Evolutionary conservation across 1,140 invertebrate species (phyloP).

Genomic region (Heliconius nattereri): DNA sequence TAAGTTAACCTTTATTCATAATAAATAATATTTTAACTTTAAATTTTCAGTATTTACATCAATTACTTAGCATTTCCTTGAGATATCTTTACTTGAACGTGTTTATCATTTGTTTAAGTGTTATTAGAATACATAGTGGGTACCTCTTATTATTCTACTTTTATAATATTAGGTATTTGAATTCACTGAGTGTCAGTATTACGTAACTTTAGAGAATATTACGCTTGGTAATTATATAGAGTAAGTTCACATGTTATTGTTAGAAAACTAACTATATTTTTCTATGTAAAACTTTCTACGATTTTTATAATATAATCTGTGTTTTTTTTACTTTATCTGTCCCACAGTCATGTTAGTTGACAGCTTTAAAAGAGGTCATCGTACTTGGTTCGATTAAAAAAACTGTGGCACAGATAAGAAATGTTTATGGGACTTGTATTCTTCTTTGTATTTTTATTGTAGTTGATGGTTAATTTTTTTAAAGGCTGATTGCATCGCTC

Average conservation of each 20-base stretch:
- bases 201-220: slow-evolving; percentile 46
- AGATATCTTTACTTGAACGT: no score
- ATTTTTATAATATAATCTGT: slow-evolving; percentile 53
- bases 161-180: slow-evolving; percentile 16
- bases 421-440: slow-evolving; percentile 11
- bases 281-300: slow-evolving; percentile 66
- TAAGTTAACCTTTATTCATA: background rate
- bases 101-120: no score
- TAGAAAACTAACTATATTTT: slow-evolving; percentile 69
- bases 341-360: slow-evolving; percentile 16
- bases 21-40: no score
- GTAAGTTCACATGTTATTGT: slow-evolving; percentile 60
- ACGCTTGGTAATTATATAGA: slow-evolving; percentile 51
- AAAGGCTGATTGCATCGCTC: background rate
- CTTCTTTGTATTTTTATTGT: slow-evolving; percentile 5
- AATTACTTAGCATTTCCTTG: no score
- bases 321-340: slow-evolving; percentile 40
- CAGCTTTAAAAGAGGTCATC: slow-evolving; percentile 4
- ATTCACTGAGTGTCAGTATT: slow-evolving; percentile 52
- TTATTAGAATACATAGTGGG: no score
- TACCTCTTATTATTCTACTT: background rate
- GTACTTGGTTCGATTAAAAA: slow-evolving; percentile 10
- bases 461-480: background rate
- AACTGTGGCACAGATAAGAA: slow-evolving; percentile 6
- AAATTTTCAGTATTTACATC: no score